Evolutionary conservation across 1,140 invertebrate species (phyloP).

Genomic region (Bombus breviceps): DNA sequence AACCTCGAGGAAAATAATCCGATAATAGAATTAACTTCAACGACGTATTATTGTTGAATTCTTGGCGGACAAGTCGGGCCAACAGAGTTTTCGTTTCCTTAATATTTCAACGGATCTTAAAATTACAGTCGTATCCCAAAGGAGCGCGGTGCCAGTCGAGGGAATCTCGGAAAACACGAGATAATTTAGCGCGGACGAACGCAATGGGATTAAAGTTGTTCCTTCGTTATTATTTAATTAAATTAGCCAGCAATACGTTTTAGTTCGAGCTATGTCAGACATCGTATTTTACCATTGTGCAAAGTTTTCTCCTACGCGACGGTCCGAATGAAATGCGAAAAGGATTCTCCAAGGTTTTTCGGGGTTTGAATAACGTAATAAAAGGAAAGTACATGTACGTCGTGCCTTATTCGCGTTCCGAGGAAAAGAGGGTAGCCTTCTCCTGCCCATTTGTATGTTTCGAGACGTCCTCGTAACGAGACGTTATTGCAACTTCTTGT

Average conservation of each 20-base stretch:
- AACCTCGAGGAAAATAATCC: neutral
- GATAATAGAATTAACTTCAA: neutral
- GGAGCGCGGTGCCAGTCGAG: neutral
- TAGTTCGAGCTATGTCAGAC: neutral
- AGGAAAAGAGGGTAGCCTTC: neutral
- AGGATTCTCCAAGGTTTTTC: conserved; percentile 19
- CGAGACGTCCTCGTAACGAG: conserved; percentile 28
- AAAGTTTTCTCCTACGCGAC: neutral
- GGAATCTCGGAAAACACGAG: conserved; percentile 20
- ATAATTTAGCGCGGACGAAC: conserved; percentile 19
- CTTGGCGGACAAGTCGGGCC: too few relatives aligned
- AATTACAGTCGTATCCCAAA: conserved; percentile 12
- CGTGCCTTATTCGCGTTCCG: too few relatives aligned
- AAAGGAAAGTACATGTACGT: conserved; percentile 39
- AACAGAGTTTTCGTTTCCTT: neutral
- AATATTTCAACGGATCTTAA: conserved; percentile 15
- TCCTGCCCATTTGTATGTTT: neutral
- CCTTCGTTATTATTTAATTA: conserved; percentile 48
- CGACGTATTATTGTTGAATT: conserved; percentile 12
- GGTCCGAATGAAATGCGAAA: conserved; percentile 37
- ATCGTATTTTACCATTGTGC: neutral
- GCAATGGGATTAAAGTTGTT: neutral
- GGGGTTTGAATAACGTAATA: conserved; percentile 17
- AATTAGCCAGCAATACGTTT: neutral
- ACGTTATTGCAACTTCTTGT: conserved; percentile 59